Evolutionary conservation across 92 coral and sea anemone genomes (phyloP).

Genomic region (Montipora capitata): DNA sequence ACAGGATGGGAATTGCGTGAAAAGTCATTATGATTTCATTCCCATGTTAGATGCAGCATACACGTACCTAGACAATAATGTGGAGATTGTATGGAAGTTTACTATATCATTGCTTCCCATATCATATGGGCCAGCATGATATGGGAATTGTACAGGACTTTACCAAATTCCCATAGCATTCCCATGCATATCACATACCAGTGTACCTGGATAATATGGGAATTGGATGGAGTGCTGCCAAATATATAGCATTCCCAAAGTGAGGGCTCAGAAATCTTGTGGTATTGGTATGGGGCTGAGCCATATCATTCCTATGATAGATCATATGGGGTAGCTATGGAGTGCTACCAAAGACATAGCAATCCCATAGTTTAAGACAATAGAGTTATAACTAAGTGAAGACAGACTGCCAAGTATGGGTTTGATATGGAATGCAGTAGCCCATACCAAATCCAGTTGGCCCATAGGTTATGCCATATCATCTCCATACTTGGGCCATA

Average conservation of each 20-base stretch:
- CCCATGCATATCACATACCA: background rate
- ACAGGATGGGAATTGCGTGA: no score
- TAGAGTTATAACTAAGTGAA: background rate
- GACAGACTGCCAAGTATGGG: background rate
- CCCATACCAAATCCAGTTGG: constrained; percentile 13
- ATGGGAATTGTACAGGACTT: no score
- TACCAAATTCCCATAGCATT: no score
- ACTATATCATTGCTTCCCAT: no score
- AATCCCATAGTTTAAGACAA: constrained; percentile 9
- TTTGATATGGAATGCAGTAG: constrained; percentile 19
- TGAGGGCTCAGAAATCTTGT: background rate
- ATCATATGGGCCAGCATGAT: no score
- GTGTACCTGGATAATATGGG: background rate
- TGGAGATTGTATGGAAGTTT: no score
- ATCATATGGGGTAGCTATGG: constrained; percentile 13
- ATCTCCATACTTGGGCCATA: constrained; percentile 27
- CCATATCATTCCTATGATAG: constrained; percentile 8
- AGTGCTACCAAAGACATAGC: background rate
- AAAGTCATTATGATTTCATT: no score
- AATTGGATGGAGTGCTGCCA: background rate
- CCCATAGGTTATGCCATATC: constrained; percentile 20
- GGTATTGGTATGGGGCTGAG: constrained; percentile 10
- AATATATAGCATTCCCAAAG: constrained; percentile 1
- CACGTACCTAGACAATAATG: no score
- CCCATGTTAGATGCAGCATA: no score